phyloP scores from a whole-genome alignment of 2,113 vertebrate genomes.

The Pygoscelis antarcticus region DNA sequence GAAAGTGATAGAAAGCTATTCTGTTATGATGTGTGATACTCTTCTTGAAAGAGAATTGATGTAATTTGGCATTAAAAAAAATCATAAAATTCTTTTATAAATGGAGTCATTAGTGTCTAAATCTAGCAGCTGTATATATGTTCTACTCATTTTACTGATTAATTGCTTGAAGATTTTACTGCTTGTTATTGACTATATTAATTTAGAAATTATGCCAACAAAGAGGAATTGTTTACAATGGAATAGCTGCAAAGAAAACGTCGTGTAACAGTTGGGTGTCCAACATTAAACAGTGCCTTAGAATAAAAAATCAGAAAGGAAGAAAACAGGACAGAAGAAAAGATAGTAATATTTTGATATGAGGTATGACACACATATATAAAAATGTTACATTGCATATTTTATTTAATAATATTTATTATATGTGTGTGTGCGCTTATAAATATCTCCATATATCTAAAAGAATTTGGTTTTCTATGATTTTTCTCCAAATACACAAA shows the following conservation, averaged over 20 bases:
- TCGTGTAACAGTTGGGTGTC: background rate
- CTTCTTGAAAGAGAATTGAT: background rate
- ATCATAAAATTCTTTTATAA: background rate
- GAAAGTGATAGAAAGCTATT: background rate
- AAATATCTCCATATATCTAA: background rate
- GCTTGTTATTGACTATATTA: background rate
- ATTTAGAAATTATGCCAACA: background rate
- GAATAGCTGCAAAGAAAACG: background rate
- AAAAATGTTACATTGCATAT: background rate
- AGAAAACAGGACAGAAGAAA: background rate
- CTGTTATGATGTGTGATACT: background rate
- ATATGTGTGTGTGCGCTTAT: background rate
- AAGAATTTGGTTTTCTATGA: background rate
- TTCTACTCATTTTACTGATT: background rate
- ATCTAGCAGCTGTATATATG: background rate
- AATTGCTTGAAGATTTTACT: background rate
- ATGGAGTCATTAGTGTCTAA: background rate
- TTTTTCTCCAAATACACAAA: background rate
- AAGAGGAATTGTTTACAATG: background rate
- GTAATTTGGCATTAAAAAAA: background rate
- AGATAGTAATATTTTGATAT: background rate
- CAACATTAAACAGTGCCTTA: background rate
- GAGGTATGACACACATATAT: background rate
- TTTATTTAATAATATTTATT: background rate
- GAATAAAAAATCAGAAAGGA: background rate